Conservation (phyloP, 2,113 vertebrate species). For the Protobothrops flavoviridis region DNA sequence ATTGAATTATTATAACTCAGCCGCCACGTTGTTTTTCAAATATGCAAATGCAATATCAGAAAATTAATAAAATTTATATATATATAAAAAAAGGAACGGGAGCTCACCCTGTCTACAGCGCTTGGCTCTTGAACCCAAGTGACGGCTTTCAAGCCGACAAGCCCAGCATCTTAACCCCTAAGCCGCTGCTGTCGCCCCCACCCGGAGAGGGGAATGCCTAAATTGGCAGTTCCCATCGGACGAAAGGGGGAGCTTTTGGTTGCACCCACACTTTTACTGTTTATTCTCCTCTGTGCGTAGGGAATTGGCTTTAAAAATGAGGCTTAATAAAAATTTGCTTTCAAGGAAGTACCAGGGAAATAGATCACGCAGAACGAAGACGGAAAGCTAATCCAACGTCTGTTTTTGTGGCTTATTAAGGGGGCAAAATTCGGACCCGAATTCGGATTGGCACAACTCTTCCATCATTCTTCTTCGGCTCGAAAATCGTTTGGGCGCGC, state of each 20-base stretch:
- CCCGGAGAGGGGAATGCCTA: too few species aligned
- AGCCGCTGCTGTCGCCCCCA: too few species aligned
- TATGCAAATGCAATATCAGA: too few species aligned
- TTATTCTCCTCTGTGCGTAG: not conserved
- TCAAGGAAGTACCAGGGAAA: not conserved
- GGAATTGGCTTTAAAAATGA: not conserved
- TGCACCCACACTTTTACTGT: not conserved
- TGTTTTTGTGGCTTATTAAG: constrained; percentile 56
- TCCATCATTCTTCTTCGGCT: constrained; percentile 71
- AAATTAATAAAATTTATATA: too few species aligned
- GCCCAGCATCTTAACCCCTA: too few species aligned
- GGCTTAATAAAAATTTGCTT: not conserved
- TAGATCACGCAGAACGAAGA: not conserved
- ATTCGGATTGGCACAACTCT: constrained; percentile 70
- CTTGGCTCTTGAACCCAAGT: too few species aligned
- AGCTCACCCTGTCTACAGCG: too few species aligned
- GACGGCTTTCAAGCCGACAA: too few species aligned
- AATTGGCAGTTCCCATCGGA: too few species aligned
- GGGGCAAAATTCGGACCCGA: constrained; percentile 73
- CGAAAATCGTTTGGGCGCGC: constrained; percentile 82
- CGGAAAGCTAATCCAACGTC: not conserved
- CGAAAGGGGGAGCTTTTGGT: not conserved
- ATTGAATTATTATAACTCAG: too few species aligned
- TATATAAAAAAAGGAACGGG: too few species aligned
- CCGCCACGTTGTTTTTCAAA: too few species aligned